A percentile compares a stretch with the other conserved stretches of the same genome.
These are phyloP conservation scores for Diplazon laetatorius DNA, from an alignment of 2,888 invertebrate genomes.

Conservation along the genomic window DNA sequence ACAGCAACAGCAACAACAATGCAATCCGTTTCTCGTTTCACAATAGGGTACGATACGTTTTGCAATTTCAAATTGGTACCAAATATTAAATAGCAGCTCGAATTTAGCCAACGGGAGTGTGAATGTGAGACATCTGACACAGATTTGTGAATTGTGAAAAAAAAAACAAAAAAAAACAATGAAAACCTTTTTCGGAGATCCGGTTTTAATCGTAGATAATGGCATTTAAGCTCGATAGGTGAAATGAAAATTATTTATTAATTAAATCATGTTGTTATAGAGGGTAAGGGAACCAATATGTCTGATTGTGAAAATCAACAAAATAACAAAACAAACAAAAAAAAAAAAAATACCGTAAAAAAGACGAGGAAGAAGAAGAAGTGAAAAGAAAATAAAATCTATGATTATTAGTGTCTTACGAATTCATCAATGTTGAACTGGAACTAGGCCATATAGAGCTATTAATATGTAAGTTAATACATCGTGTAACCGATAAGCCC, in stretches of 20 bases:
- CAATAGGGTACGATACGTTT: conserved; percentile 59
- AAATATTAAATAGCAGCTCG: conserved; percentile 51
- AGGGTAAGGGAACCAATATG: conserved; percentile 68
- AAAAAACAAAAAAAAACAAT: too few relatives aligned
- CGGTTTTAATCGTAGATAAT: conserved; percentile 28
- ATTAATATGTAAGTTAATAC: conserved; percentile 71
- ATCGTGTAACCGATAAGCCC: conserved; percentile 9
- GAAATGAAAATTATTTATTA: conserved; percentile 59
- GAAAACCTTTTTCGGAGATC: too few relatives aligned
- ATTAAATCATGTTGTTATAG: conserved; percentile 69
- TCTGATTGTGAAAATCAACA: conserved; percentile 55
- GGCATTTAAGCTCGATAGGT: conserved; percentile 52
- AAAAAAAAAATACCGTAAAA: too few relatives aligned
- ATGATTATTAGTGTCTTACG: conserved; percentile 68
- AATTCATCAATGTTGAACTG: conserved; percentile 67
- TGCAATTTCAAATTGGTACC: conserved; percentile 63
- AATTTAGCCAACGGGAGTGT: conserved; percentile 24
- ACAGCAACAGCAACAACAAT: conserved; percentile 54
- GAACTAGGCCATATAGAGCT: conserved; percentile 72
- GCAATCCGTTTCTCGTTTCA: conserved; percentile 59
- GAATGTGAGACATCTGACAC: background rate
- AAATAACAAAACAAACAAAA: background rate
- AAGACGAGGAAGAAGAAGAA: background rate
- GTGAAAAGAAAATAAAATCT: conserved; percentile 44
- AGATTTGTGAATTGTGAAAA: too few relatives aligned